Evolutionary conservation across 1,140 invertebrate species (phyloP), one percentile per base, ranked within the genome.

Genomic region (Physella acuta): DNA sequence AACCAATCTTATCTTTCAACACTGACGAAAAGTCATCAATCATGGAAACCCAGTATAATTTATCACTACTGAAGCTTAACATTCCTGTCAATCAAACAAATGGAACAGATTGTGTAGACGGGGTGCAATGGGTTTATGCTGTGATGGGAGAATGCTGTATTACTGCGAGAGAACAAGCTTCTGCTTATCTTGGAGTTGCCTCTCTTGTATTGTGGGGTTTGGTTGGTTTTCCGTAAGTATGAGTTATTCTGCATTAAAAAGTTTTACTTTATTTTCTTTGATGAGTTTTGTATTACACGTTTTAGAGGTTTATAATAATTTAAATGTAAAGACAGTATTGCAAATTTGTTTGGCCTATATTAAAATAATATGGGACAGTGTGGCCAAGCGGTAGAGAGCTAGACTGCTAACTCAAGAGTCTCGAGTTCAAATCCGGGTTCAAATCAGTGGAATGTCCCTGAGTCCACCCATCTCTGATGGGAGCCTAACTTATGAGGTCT

Each of bases 181-280:
- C 79, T 0, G 73, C 74, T 34, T 68, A 76, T 16, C 59, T 78
- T 16, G 79, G 79, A 0, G 60, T 81, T 24, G 33, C 70, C 0
- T 81, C 79, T 14, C 70, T 81, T 24, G 14, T 74, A 26, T 69
- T 69, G 30, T 81, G 79, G 79, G 73, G 78, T 66, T 58, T 75
- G 31, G 78, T 79, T 24, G 71, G 73, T n/a, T 69, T 79, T 58
- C 79, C 78, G 78, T 81, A 73, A 74, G 79, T 78, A 65, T n/a
- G n/a, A n/a, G n/a, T n/a, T n/a, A n/a, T n/a, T 53, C 16, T n/a
- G 44, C 24, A 33, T 58, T 34, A 34, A 31, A n/a, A 30, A 33
- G 16, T 17, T 16, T 1, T 30, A 44, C 49, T 1, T 11, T 33
- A 34, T 33, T 33, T 67, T 20, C 14, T 14, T 56, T 44, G 34